Percentiles rank a stretch among this genome's conserved stretches.
These are phyloP conservation scores for Platorchestia sp. DNA, from an alignment of 1,140 invertebrate genomes.

Conservation along the genomic window DNA sequence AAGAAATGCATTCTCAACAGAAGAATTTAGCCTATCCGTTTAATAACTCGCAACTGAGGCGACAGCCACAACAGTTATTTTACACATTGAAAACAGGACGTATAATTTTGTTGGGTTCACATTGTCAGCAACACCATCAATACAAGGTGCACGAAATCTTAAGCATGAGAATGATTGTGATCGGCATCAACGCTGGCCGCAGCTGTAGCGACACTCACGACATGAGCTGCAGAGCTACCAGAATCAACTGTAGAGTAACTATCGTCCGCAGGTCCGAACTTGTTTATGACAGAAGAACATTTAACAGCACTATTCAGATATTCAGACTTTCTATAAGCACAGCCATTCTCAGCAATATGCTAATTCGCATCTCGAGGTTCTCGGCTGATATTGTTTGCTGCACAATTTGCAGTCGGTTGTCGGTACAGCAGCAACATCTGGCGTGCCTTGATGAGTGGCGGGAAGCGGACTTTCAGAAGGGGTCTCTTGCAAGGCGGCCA, in stretches of 20 bases:
- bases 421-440: background rate
- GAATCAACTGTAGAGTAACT: background rate
- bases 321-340: too few relatives aligned
- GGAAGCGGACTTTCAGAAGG: background rate
- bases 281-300: background rate
- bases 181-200: background rate
- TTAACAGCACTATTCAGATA: background rate
- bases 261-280: background rate
- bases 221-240: background rate
- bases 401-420: background rate
- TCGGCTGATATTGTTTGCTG: background rate
- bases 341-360: background rate
- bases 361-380: background rate
- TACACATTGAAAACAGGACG: background rate
- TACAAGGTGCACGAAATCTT: background rate
- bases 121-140: background rate
- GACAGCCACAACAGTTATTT: background rate
- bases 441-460: background rate
- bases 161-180: background rate
- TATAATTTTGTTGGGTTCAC: background rate
- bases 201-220: background rate
- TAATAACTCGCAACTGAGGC: background rate
- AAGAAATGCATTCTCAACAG: background rate
- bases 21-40: background rate
- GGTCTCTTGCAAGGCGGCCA: background rate